Conservation (phyloP, 2,888 invertebrate genomes). For the Willowsia nigromaculata region DNA sequence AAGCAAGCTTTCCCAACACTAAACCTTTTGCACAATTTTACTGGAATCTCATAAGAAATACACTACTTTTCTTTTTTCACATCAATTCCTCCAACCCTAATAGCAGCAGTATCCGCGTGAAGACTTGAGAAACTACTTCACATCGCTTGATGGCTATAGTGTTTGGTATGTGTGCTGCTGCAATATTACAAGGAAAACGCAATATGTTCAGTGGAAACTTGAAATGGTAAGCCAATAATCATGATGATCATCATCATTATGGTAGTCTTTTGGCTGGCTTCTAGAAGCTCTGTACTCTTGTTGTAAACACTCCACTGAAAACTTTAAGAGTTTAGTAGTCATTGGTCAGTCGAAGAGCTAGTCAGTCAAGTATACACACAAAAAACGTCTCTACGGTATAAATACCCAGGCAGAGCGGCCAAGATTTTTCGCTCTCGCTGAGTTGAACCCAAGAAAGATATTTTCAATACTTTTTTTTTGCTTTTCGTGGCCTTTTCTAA, state of each 20-base stretch:
- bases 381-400: neutral
- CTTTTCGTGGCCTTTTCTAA: neutral
- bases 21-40: neutral
- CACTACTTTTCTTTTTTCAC: neutral
- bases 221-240: conserved; percentile 13
- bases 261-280: neutral
- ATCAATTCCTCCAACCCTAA: neutral
- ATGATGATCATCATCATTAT: conserved; percentile 11
- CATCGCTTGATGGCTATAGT: neutral
- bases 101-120: neutral
- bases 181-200: conserved; percentile 1
- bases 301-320: conserved; percentile 11
- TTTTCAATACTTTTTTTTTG: neutral
- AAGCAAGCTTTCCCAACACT: neutral
- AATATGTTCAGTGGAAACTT: conserved; percentile 11
- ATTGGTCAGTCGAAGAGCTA: neutral
- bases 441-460: neutral
- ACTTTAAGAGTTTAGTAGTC: neutral
- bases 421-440: conserved; percentile 14
- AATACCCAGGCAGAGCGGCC: neutral
- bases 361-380: neutral
- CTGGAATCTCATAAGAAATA: neutral
- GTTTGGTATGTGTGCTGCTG: neutral
- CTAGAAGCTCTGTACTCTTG: neutral
- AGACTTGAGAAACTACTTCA: neutral